Evolutionary conservation across 2,888 invertebrate genomes (phyloP), one percentile per base, ranked within the genome.

Genomic region (Vannuccia rotundouncinata): DNA sequence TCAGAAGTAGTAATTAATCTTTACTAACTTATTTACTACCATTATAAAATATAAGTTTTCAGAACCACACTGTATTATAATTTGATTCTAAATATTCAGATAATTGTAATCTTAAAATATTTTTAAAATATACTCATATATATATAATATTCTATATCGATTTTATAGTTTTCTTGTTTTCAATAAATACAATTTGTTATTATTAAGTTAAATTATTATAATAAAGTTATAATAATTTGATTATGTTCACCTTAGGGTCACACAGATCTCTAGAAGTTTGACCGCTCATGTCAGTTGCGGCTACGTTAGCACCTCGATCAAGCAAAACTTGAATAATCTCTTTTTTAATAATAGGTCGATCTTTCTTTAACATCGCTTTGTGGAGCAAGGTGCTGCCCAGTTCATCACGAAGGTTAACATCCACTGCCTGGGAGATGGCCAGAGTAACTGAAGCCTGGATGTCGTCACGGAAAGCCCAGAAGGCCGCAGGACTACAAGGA

Each of bases 401-500:
- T 74, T 84, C 84, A 29, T 81, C 81, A 22, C 83, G 75, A 25
- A 84, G 66, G 17, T 31, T 80, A 17, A 83, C 82, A 76, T 85
- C 83, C 25, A 84, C 84, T 28, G 83, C 79, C 30, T 81, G 73
- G 10, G 84, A 83, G 0, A 84, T 83, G 31, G 83, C 83, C 31
- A 81, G 74, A n/a, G 84, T 79, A 78, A 83, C 83, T 2, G 79
- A 79, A 59, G 83, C 83, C 79, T 82, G 82, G 13, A 84, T 82
- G 81, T 83, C 83, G 77, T 85, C 84, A 13, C 82, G 82, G 81
- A 84, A 85, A 0, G 84, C 84, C 84, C 84, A 84, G 82, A 84
- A 84, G 25, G 84, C 84, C 59, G 82, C 79, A 27, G 84, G 84
- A 0, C 84, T 84, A 79, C 84, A 85, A n/a, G 84, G 84, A 1